Percentiles rank a stretch among this genome's conserved stretches.
Evolutionary conservation across 2,888 invertebrate species (phyloP).

Genomic region (Capitulum mitella): DNA sequence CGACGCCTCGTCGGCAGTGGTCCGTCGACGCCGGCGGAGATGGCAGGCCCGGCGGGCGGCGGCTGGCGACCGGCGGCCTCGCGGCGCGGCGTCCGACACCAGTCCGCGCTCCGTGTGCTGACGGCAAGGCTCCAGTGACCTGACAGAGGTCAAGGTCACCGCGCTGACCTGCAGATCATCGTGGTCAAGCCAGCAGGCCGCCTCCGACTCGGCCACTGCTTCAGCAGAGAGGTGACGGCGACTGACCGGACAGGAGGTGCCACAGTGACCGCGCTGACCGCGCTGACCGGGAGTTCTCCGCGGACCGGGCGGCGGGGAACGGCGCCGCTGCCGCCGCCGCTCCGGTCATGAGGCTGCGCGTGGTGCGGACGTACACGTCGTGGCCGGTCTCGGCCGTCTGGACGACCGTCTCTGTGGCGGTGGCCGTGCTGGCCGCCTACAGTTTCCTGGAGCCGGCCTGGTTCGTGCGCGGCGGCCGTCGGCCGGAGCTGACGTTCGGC

Average conservation of each 20-base stretch:
- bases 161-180: too few species aligned
- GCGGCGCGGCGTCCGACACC: not conserved
- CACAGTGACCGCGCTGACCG: too few species aligned
- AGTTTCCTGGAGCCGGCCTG: slow-evolving; percentile 45
- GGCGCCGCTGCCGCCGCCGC: not conserved
- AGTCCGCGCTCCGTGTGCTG: too few species aligned
- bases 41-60: not conserved
- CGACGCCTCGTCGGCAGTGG: not conserved
- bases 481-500: slow-evolving; percentile 27
- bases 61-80: not conserved
- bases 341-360: not conserved
- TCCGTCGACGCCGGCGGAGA: not conserved
- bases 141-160: too few species aligned
- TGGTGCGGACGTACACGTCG: slow-evolving; percentile 36
- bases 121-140: too few species aligned
- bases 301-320: too few species aligned
- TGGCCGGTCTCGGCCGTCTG: slow-evolving; percentile 42
- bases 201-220: too few species aligned
- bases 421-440: slow-evolving; percentile 43
- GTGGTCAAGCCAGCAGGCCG: too few species aligned
- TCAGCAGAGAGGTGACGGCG: too few species aligned
- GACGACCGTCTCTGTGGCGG: slow-evolving; percentile 43
- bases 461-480: slow-evolving; percentile 40
- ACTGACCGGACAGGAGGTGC: too few species aligned
- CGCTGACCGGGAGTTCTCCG: too few species aligned